A percentile compares a stretch with the other conserved stretches of the same genome.
Conservation (phyloP, 1,140 invertebrate genomes). For the Ceratitis capitata region DNA sequence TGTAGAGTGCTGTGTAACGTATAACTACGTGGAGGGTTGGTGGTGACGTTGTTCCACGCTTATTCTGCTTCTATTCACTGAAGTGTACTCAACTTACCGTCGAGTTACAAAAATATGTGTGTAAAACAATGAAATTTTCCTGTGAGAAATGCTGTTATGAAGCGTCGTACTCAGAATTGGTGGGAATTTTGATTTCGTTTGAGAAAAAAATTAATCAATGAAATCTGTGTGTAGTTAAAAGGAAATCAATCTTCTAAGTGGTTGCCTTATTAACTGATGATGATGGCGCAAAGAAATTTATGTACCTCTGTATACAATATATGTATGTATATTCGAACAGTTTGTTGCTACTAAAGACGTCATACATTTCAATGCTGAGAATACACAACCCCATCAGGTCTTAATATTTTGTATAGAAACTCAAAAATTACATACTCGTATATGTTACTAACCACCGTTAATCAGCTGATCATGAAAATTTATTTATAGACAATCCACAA, state of each 20-base stretch:
- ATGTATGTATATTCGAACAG: not conserved
- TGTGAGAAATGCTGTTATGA: not conserved
- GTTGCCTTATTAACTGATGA: not conserved
- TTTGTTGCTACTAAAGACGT: no score
- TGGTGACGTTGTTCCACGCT: not conserved
- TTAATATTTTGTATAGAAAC: no score
- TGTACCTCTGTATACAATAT: not conserved
- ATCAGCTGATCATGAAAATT: no score
- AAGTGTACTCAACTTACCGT: not conserved
- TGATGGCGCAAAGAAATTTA: no score
- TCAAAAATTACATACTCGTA: no score
- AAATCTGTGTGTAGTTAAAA: not conserved
- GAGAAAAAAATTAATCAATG: not conserved
- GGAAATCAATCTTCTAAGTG: not conserved
- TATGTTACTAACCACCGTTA: no score
- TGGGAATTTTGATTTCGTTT: constrained; percentile 1
- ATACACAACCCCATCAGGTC: no score
- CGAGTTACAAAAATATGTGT: not conserved
- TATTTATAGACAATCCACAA: no score
- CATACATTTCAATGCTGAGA: no score
- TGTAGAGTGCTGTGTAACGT: not conserved
- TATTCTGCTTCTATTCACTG: not conserved
- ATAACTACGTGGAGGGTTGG: not conserved
- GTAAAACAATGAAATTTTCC: not conserved
- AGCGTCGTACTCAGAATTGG: not conserved